Evolutionary conservation across 2,113 vertebrate species (phyloP).

Genomic region (Nesogale talazaci): DNA sequence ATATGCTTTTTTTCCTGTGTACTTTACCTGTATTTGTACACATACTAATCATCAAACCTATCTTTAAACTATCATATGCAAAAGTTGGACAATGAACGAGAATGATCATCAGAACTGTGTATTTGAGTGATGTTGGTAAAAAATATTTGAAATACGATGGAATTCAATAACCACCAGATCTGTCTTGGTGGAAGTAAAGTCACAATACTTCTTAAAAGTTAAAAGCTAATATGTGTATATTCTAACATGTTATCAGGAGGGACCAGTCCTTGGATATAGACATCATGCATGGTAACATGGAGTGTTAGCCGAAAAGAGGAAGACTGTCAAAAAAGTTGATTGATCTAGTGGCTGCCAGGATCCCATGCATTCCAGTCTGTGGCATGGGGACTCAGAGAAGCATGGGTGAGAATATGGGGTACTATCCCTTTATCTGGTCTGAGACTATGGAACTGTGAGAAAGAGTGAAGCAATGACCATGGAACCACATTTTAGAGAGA

Average conservation of each 20-base stretch:
- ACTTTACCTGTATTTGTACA: not conserved
- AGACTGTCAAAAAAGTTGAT: not conserved
- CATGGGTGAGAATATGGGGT: too few relatives aligned
- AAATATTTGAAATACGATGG: not conserved
- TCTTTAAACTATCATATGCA: not conserved
- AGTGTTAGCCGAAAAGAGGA: not conserved
- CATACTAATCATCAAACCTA: slow-evolving; percentile 49
- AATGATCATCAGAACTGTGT: not conserved
- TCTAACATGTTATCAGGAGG: not conserved
- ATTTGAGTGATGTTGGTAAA: not conserved
- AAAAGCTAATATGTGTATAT: not conserved
- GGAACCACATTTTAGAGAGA: too few relatives aligned
- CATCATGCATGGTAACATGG: not conserved
- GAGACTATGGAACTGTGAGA: too few relatives aligned
- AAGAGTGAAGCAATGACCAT: too few relatives aligned
- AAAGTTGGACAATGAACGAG: not conserved
- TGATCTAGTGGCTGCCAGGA: not conserved
- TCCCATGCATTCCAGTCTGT: too few relatives aligned
- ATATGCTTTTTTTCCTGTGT: not conserved
- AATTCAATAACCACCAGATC: not conserved
- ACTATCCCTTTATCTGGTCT: too few relatives aligned
- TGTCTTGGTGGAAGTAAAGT: not conserved
- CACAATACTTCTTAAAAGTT: not conserved
- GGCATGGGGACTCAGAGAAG: too few relatives aligned
- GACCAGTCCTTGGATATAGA: not conserved